These are phyloP conservation scores for Darwinula stevensoni DNA, from an alignment of 2,888 invertebrate species.

Conservation along the genomic window DNA sequence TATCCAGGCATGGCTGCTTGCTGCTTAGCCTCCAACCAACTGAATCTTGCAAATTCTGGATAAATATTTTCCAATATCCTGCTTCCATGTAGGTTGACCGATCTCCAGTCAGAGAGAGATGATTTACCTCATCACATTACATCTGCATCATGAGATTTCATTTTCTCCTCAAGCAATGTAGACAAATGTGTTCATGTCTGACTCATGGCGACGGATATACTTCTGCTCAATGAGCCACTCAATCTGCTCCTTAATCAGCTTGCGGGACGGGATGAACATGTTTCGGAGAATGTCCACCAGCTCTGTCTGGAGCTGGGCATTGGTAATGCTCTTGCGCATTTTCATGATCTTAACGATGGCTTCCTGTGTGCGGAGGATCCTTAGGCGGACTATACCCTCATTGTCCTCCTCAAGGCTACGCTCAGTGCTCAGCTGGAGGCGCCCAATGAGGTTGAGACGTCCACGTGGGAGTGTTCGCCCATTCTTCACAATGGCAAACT, in stretches of 20 bases:
- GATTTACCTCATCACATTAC: too few species aligned
- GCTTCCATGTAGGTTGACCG: too few species aligned
- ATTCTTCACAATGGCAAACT: conserved; percentile 73
- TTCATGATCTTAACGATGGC: conserved; percentile 97
- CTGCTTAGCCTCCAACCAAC: too few species aligned
- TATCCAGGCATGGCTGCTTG: too few species aligned
- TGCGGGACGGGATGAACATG: conserved; percentile 96
- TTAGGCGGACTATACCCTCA: conserved; percentile 85
- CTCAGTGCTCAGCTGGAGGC: conserved; percentile 79
- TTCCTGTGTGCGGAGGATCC: conserved; percentile 71
- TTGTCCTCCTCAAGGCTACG: conserved; percentile 88
- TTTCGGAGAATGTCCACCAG: conserved; percentile 91
- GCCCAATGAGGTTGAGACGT: conserved; percentile 80
- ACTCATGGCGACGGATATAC: conserved; percentile 83
- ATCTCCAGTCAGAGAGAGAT: too few species aligned
- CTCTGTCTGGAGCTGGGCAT: conserved; percentile 85
- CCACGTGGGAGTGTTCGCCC: conserved; percentile 78
- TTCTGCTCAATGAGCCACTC: conserved; percentile 99
- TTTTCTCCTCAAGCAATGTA: conserved; percentile 52
- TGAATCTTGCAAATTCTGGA: too few species aligned
- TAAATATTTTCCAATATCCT: too few species aligned
- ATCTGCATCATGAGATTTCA: too few species aligned
- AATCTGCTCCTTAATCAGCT: conserved; percentile 97
- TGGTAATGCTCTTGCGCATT: conserved; percentile 79
- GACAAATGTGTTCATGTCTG: conserved; percentile 89